A percentile compares a stretch with the other conserved stretches of the same genome.
phyloP scores from a whole-genome alignment of 2,888 invertebrate species.

The Cantharis flavilabris region DNA sequence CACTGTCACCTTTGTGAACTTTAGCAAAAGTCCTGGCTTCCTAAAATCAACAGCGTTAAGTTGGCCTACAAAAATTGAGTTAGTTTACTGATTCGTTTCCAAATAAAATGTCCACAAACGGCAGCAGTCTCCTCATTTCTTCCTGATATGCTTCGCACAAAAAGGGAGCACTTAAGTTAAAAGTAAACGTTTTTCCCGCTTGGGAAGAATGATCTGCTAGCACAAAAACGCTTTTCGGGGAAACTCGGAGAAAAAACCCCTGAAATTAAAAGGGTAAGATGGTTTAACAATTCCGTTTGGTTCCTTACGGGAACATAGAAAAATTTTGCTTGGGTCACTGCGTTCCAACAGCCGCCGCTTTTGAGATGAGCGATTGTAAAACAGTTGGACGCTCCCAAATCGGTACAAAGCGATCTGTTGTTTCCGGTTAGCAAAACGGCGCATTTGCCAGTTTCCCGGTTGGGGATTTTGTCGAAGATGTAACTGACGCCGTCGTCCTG shows the following conservation, averaged over 20 bases:
- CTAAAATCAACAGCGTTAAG: conserved; percentile 32
- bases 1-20: conserved; percentile 7
- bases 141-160: conserved; percentile 30
- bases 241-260: conserved; percentile 41
- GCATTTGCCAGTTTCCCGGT: conserved; percentile 34
- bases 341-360: conserved; percentile 6
- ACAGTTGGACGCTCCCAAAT: conserved; percentile 37
- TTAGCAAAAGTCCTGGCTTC: conserved; percentile 36
- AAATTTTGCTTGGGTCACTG: conserved; percentile 25
- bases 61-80: neutral
- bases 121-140: conserved; percentile 33
- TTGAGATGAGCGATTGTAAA: conserved; percentile 27
- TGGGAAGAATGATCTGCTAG: conserved; percentile 25
- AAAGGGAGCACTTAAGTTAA: conserved; percentile 41
- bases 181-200: conserved; percentile 33
- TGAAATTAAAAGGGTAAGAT: conserved; percentile 21
- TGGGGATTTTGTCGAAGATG: conserved; percentile 24
- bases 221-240: conserved; percentile 26
- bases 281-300: neutral
- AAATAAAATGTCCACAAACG: conserved; percentile 36
- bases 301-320: conserved; percentile 40
- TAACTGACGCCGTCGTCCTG: conserved; percentile 28
- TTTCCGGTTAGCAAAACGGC: conserved; percentile 35
- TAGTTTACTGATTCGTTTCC: conserved; percentile 42
- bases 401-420: conserved; percentile 39